These are phyloP conservation scores for Danionella cerebrum DNA, from an alignment of 2,113 vertebrate genomes.

Conservation along the genomic window DNA sequence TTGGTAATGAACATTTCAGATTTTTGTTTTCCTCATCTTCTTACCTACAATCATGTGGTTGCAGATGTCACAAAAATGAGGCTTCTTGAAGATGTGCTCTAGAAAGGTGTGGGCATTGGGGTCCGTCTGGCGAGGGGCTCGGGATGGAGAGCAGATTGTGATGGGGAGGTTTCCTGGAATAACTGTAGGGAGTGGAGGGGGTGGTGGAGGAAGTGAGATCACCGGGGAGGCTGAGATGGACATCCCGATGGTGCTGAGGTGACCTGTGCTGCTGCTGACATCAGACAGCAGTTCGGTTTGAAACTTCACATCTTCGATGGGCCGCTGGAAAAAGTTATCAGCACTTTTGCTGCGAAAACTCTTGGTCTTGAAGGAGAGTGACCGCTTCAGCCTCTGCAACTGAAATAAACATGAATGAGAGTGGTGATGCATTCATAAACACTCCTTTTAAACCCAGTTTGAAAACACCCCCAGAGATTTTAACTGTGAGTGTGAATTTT, in stretches of 20 bases:
- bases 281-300: constrained; percentile 72
- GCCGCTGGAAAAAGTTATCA: constrained; percentile 91
- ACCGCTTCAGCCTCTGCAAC: constrained; percentile 94
- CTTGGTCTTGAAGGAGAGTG: constrained; percentile 97
- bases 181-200: constrained; percentile 53
- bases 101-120: constrained; percentile 82
- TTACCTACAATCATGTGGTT: constrained; percentile 99
- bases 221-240: constrained; percentile 42
- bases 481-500: not conserved
- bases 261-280: constrained; percentile 76
- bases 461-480: not conserved
- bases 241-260: constrained; percentile 64
- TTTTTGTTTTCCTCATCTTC: not conserved
- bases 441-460: not conserved
- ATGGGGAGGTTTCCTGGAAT: constrained; percentile 25
- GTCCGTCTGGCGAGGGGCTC: constrained; percentile 65
- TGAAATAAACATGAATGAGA: constrained; percentile 54
- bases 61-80: constrained; percentile 96
- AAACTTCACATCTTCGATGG: constrained; percentile 74
- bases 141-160: constrained; percentile 70
- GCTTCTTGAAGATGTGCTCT: constrained; percentile 97
- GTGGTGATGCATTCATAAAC: not conserved
- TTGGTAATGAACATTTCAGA: no score
- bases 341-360: constrained; percentile 95
- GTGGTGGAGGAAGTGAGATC: constrained; percentile 37